Conservation (phyloP, 2,113 vertebrate genomes). For the Ceratotherium simum region DNA sequence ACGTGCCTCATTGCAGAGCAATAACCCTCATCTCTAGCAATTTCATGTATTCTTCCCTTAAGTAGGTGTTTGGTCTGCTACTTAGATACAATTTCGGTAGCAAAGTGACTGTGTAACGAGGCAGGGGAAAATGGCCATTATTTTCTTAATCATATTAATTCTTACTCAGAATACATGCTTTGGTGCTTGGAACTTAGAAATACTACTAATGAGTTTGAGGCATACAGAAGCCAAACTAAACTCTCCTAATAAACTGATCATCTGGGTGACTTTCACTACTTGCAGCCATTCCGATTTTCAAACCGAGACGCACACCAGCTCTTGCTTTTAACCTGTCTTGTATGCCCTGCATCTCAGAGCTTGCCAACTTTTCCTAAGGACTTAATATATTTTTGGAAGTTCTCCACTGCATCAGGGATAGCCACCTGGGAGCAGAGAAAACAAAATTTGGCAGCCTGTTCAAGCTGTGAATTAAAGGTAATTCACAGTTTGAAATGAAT, state of each 20-base stretch:
- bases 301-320: constrained; percentile 42
- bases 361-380: constrained; percentile 78
- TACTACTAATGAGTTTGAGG: constrained; percentile 16
- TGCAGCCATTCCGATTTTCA: constrained; percentile 45
- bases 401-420: constrained; percentile 82
- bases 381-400: constrained; percentile 85
- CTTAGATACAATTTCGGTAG: constrained; percentile 27
- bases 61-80: neutral
- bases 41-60: constrained; percentile 17
- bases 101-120: constrained; percentile 19
- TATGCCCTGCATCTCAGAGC: constrained; percentile 60
- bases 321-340: constrained; percentile 72
- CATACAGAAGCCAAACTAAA: neutral
- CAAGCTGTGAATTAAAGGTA: constrained; percentile 88
- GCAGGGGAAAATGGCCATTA: neutral
- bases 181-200: constrained; percentile 31
- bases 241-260: neutral
- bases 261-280: neutral
- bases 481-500: constrained; percentile 87
- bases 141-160: constrained; percentile 66
- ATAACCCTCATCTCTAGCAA: neutral
- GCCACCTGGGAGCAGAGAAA: constrained; percentile 85
- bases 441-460: constrained; percentile 86
- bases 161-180: constrained; percentile 41
- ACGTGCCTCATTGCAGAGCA: neutral